Evolutionary conservation across 2,888 invertebrate species (phyloP), one percentile per base, ranked within the genome.

Genomic region (Tipula lateralis): DNA sequence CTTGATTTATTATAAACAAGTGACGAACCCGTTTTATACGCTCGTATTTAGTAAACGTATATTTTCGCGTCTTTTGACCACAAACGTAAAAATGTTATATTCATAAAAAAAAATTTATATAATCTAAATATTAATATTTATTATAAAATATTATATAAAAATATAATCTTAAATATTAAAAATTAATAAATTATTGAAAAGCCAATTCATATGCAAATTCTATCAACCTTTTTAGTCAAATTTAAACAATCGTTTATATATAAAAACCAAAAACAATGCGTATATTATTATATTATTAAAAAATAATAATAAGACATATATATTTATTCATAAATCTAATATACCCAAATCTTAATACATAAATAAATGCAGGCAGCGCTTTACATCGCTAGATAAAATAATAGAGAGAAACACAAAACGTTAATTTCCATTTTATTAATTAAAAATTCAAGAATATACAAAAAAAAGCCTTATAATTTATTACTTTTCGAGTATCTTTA

Each of bases 371-470:
- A 66, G 66, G 66, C 66, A 66, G 66, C 66, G 24, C 66, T 24
- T 24, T 66, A 24, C 9, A 66, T 24, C 66, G 24, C 19, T 66
- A 66, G 66, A 24, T 24, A 66, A 66, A 19, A 66, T 66, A 66
- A 66, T 66, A 66, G 66, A 66, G 66, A 16, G 44, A 44, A 44
- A 66, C 66, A 66, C 24, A 66, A 66, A 24, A 66, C 19, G 24
- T 66, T 66, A 24, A 66, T 66, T 66, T 66, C 66, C 66, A 66
- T 66, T 66, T 66, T 66, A 66, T 66, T 66, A 66, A 66, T 66
- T 66, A 66, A 24, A 66, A 66, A 66, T 66, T 66, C 66, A 66
- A 66, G 24, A 24, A 66, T 66, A 39, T 32, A 32, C 7, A 44
- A 44, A 44, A 36, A 44, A 24, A 66, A 66, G 7, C 66, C 66